These are phyloP conservation scores for Brenthis hecate DNA, from an alignment of 2,888 invertebrate genomes.

Conservation along the genomic window DNA sequence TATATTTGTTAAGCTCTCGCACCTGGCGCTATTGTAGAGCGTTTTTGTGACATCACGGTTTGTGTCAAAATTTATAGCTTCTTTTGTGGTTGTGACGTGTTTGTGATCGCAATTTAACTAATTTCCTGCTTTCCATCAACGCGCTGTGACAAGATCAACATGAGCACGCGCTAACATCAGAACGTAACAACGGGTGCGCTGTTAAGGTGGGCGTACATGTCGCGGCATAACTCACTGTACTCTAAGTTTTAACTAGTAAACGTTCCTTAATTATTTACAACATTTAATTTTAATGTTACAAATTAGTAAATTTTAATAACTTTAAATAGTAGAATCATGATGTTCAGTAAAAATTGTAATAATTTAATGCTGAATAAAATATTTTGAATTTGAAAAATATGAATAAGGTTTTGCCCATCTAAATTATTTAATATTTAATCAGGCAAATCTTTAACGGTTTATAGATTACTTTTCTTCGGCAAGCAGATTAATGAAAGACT, in stretches of 20 bases:
- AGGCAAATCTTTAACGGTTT: too few species aligned
- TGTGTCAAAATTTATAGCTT: slow-evolving; percentile 4
- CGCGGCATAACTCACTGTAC: not conserved
- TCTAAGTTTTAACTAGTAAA: not conserved
- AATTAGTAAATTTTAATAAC: too few species aligned
- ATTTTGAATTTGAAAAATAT: too few species aligned
- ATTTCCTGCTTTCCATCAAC: slow-evolving; percentile 26
- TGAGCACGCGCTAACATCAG: slow-evolving; percentile 20
- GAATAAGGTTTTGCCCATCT: too few species aligned
- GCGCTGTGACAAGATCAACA: slow-evolving; percentile 25
- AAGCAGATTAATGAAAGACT: not conserved
- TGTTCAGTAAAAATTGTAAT: too few species aligned
- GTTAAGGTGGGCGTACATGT: slow-evolving; percentile 24
- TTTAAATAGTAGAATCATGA: too few species aligned
- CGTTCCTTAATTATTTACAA: not conserved
- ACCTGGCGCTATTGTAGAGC: slow-evolving; percentile 28
- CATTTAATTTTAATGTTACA: too few species aligned
- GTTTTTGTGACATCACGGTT: not conserved
- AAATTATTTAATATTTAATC: too few species aligned
- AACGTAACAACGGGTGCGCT: slow-evolving; percentile 22
- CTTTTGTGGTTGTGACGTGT: slow-evolving; percentile 14
- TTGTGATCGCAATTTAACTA: slow-evolving; percentile 29
- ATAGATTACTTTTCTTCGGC: too few species aligned
- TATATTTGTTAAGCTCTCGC: slow-evolving; percentile 14
- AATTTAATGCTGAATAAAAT: too few species aligned